These are phyloP conservation scores for Xerus inauris DNA, from an alignment of 2,113 vertebrate species.

Conservation along the genomic window DNA sequence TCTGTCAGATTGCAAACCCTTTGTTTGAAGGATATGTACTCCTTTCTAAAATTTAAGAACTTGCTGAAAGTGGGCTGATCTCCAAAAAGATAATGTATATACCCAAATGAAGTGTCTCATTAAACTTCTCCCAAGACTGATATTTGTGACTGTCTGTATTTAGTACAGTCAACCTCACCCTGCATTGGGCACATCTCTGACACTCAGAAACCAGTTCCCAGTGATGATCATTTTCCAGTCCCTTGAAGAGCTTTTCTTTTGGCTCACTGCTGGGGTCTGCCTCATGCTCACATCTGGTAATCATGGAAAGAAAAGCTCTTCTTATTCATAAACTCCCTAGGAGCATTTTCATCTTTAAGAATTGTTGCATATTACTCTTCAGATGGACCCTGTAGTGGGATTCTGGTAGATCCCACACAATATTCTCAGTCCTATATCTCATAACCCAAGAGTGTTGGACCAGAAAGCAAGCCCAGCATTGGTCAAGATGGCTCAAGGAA, in stretches of 20 bases:
- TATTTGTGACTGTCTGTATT: neutral
- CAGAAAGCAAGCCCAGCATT: too few relatives aligned
- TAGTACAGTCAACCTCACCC: neutral
- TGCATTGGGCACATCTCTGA: neutral
- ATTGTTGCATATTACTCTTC: neutral
- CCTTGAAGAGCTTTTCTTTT: neutral
- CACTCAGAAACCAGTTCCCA: neutral
- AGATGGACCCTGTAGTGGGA: too few relatives aligned
- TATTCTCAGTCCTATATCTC: neutral
- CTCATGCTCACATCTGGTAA: neutral
- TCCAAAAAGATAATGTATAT: neutral
- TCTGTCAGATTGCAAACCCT: neutral
- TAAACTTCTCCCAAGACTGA: neutral
- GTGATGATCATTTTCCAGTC: neutral
- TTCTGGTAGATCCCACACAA: neutral
- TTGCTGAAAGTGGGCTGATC: neutral
- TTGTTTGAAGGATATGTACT: neutral
- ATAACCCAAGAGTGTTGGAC: neutral
- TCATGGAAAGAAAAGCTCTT: neutral
- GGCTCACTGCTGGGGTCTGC: neutral
- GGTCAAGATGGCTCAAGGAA: too few relatives aligned
- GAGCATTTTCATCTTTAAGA: neutral
- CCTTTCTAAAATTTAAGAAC: too few relatives aligned
- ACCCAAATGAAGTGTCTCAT: neutral
- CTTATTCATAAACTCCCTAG: too few relatives aligned